A percentile compares a stretch with the other conserved stretches of the same genome.
Evolutionary conservation across 2,888 invertebrate species (phyloP).

Genomic region (Heterodera filipjevi): DNA sequence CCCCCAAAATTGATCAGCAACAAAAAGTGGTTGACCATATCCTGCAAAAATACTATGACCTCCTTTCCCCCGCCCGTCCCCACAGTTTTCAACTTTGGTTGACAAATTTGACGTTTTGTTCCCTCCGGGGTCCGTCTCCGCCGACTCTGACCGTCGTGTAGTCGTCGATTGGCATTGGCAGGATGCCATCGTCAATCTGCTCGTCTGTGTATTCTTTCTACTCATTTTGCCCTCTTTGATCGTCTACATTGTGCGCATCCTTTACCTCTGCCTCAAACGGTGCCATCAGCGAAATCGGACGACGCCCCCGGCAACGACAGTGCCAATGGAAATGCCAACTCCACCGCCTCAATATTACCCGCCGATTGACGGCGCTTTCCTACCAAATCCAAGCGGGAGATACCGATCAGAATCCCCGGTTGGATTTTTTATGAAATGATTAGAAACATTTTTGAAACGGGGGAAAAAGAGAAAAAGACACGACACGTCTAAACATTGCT

Average conservation of each 20-base stretch:
- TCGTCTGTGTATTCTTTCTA: constrained; percentile 37
- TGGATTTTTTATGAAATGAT: not conserved
- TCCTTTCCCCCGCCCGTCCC: not conserved
- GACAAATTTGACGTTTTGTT: not conserved
- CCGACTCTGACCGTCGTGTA: not conserved
- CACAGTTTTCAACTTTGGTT: not conserved
- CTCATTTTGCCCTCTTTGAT: constrained; percentile 37
- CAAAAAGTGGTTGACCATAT: not conserved
- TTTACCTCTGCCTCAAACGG: constrained; percentile 37
- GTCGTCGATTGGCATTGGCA: constrained; percentile 16
- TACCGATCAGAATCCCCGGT: constrained; percentile 21
- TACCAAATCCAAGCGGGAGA: constrained; percentile 1
- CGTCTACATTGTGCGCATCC: constrained; percentile 34
- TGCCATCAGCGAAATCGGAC: constrained; percentile 24
- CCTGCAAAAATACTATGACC: not conserved
- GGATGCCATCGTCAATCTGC: constrained; percentile 29
- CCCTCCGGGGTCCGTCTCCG: not conserved
- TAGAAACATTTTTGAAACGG: not conserved
- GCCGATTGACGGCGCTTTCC: not conserved
- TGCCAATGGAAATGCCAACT: not conserved
- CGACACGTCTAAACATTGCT: no score
- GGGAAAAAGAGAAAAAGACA: not conserved
- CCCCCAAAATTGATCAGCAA: not conserved
- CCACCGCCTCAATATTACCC: constrained; percentile 26
- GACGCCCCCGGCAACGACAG: not conserved